Evolutionary conservation across 2,797 vertebrate genomes (phyloP), one percentile per base, ranked within the genome.

Genomic region (Lithobates pipiens): DNA sequence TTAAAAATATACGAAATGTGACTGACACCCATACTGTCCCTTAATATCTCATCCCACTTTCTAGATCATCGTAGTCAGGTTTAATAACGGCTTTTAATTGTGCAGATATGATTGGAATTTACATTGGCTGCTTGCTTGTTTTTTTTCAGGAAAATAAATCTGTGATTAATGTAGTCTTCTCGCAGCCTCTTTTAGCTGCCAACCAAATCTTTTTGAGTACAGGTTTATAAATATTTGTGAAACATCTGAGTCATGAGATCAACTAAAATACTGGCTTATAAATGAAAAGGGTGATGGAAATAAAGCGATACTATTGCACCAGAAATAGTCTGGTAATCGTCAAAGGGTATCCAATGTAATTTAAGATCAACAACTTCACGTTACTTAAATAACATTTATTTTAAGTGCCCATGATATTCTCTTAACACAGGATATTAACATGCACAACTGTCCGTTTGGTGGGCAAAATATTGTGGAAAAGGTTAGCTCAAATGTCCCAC

Each of bases 171-270:
- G 75, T n/a, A 61, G 29, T 68, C 23, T 79, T 65, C 36, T 72
- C 34, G 44, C 57, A 68, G 46, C 29, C 50, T 34, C 8, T 71
- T 36, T 71, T 61, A 9, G 81, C 69, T 57, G 25, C 25, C 1
- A 63, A 63, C 34, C 76, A 83, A 82, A 61, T 61, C 36, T n/a
- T 36, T 57, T 75, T 23, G 25, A 50, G 16, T 65, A 57, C 63
- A 61, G 70, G 36, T 83, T 84, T 87, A 70, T 87, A 87, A 87
- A 87, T 80, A 83, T 80, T 79, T 83, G 63, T 75, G 27, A 84
- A 46, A 84, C 25, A 78, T 83, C 46, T 75, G 29, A 76, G 69
- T 36, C 79, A 46, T 83, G 81, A 87, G 69, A 79, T 79, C 81
- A 87, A 61, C 21, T 75, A 34, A 83, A 83, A 74, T 80, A 54